These are phyloP conservation scores for Romanogobio albipinnatus DNA, from an alignment of 2,113 vertebrate genomes.

Conservation along the genomic window DNA sequence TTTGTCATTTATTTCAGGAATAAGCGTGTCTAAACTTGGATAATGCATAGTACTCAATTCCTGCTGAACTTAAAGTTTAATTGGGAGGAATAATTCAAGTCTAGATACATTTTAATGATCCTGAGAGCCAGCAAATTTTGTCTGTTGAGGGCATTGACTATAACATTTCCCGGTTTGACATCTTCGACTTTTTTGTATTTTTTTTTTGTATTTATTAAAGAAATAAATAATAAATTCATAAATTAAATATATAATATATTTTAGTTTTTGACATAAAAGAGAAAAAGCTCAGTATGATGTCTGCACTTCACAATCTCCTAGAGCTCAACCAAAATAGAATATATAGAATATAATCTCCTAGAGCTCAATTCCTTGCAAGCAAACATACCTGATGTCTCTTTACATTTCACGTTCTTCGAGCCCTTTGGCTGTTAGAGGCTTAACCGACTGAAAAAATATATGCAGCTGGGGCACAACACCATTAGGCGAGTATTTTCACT, in stretches of 20 bases:
- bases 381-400: not conserved
- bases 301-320: not conserved
- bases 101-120: not conserved
- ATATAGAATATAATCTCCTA: no score
- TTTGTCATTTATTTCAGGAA: not conserved
- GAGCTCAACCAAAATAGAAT: not conserved
- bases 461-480: not conserved
- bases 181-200: not conserved
- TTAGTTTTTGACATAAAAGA: no score
- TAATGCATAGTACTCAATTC: not conserved
- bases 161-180: not conserved
- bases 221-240: no score
- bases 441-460: slow-evolving; percentile 6
- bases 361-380: not conserved
- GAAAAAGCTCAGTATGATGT: not conserved
- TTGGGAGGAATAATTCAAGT: not conserved
- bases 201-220: no score
- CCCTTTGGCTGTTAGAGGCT: slow-evolving; percentile 1
- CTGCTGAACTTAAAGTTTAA: not conserved
- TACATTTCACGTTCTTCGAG: not conserved
- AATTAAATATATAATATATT: no score
- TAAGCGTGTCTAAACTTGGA: not conserved
- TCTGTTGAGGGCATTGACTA: not conserved
- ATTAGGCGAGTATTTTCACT: not conserved
- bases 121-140: not conserved